These are phyloP conservation scores for Apodemia zela DNA, from an alignment of 2,888 invertebrate genomes.

Conservation along the genomic window DNA sequence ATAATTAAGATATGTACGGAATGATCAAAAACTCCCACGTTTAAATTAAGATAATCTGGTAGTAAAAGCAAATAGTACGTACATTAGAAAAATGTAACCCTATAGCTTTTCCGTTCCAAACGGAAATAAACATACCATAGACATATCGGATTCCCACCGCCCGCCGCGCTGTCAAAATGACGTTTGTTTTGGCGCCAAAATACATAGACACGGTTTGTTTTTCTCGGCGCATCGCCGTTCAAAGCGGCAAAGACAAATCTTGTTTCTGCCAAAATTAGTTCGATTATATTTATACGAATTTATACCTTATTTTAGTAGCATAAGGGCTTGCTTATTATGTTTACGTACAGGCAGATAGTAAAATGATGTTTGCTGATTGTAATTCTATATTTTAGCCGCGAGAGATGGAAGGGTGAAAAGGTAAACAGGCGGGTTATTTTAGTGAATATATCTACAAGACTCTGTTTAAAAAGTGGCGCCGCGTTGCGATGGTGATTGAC, in stretches of 20 bases:
- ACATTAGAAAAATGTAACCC: slow-evolving; percentile 58
- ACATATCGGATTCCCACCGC: slow-evolving; percentile 74
- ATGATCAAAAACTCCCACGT: slow-evolving; percentile 15
- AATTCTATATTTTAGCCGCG: slow-evolving; percentile 76
- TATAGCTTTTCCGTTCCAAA: slow-evolving; percentile 72
- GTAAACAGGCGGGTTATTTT: slow-evolving; percentile 75
- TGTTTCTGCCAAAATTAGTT: slow-evolving; percentile 37
- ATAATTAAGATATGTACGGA: no score
- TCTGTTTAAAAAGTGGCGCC: slow-evolving; percentile 74
- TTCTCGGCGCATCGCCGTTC: slow-evolving; percentile 71
- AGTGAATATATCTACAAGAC: slow-evolving; percentile 72
- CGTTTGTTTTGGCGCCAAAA: slow-evolving; percentile 81
- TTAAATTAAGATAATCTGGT: slow-evolving; percentile 16
- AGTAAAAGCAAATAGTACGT: slow-evolving; percentile 30
- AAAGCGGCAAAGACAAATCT: slow-evolving; percentile 47
- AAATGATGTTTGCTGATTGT: slow-evolving; percentile 54
- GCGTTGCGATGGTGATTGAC: slow-evolving; percentile 59
- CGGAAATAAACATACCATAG: slow-evolving; percentile 71
- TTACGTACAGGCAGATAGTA: slow-evolving; percentile 26
- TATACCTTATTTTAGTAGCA: slow-evolving; percentile 40
- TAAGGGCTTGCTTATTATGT: slow-evolving; percentile 24
- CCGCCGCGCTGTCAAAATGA: slow-evolving; percentile 78
- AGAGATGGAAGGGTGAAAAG: slow-evolving; percentile 75
- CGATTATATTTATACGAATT: slow-evolving; percentile 36
- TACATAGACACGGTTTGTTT: slow-evolving; percentile 77